Percentiles rank a stretch among this genome's conserved stretches.
Evolutionary conservation across 2,888 invertebrate genomes (phyloP).

Genomic region (Venusia cambrica): DNA sequence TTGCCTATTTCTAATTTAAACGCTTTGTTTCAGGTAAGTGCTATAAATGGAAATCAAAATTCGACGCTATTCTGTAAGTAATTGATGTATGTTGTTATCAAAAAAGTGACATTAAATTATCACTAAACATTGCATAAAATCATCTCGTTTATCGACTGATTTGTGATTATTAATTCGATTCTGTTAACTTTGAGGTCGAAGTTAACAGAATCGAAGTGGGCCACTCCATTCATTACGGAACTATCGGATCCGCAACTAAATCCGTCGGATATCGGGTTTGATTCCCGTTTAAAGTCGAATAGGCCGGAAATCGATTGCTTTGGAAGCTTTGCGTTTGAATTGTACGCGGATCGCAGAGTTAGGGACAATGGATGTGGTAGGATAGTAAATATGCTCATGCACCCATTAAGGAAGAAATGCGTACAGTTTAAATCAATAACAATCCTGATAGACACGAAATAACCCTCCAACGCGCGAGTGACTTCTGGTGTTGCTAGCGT

Average conservation of each 20-base stretch:
- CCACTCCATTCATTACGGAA: constrained; percentile 65
- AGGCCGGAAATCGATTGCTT: constrained; percentile 81
- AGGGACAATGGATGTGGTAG: constrained; percentile 37
- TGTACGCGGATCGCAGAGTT: constrained; percentile 49
- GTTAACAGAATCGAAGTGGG: constrained; percentile 47
- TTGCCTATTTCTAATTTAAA: constrained; percentile 34
- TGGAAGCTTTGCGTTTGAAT: constrained; percentile 76
- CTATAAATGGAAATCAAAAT: constrained; percentile 8
- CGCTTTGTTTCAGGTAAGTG: constrained; percentile 40
- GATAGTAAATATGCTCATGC: no score
- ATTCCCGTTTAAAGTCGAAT: constrained; percentile 79
- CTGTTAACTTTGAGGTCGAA: no score
- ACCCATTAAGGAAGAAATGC: not conserved
- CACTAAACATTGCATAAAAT: no score
- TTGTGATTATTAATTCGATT: no score
- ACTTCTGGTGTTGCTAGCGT: no score
- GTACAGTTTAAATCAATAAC: no score
- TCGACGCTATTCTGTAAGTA: no score
- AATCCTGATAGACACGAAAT: no score
- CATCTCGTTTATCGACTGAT: no score
- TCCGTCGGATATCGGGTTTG: constrained; percentile 74
- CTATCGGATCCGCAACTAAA: constrained; percentile 71
- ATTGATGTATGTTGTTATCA: no score
- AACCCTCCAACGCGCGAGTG: no score
- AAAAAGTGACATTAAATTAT: no score